A percentile compares a stretch with the other conserved stretches of the same genome.
phyloP scores from a whole-genome alignment of 37 sponge, comb jelly and placozoan genomes.

The Amphimedon queenslandica region DNA sequence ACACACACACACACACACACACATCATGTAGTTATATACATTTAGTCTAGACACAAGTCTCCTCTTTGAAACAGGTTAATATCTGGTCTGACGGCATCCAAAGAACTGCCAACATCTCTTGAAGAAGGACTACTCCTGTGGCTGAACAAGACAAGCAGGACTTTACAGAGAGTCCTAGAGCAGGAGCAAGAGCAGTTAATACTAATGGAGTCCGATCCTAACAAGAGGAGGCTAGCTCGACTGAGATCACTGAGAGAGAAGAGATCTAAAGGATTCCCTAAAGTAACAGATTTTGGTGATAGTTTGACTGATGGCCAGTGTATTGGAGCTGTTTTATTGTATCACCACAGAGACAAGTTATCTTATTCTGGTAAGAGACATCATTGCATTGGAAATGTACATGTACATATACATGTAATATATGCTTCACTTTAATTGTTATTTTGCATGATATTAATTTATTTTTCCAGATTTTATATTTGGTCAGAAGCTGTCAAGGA shows the following conservation, averaged over 20 bases:
- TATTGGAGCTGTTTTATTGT: slow-evolving; percentile 8
- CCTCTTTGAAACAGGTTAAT: too few relatives aligned
- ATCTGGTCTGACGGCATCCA: slow-evolving; percentile 44
- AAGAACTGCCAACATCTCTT: slow-evolving; percentile 49
- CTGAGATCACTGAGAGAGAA: not conserved
- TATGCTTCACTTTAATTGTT: not conserved
- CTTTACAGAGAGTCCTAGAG: too few relatives aligned
- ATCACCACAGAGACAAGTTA: not conserved
- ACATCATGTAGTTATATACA: too few relatives aligned
- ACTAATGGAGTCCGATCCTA: slow-evolving; percentile 2
- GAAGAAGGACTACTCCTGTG: slow-evolving; percentile 69
- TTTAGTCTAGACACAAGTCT: too few relatives aligned
- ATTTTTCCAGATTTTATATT: slow-evolving; percentile 35
- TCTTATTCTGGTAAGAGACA: not conserved
- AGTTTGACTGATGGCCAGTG: slow-evolving; percentile 39
- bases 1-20: too few relatives aligned
- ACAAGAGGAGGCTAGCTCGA: slow-evolving; percentile 16
- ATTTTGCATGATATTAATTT: not conserved
- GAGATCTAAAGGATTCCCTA: not conserved
- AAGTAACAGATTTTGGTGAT: not conserved
- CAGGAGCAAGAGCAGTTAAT: not conserved
- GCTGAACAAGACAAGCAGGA: slow-evolving; percentile 75
- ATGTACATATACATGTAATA: not conserved
- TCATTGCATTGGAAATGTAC: not conserved
- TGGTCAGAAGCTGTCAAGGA: not conserved